Percentiles rank a stretch among this genome's conserved stretches.
Evolutionary conservation across 2,797 vertebrate genomes (phyloP).

Genomic region (Chanos chanos): DNA sequence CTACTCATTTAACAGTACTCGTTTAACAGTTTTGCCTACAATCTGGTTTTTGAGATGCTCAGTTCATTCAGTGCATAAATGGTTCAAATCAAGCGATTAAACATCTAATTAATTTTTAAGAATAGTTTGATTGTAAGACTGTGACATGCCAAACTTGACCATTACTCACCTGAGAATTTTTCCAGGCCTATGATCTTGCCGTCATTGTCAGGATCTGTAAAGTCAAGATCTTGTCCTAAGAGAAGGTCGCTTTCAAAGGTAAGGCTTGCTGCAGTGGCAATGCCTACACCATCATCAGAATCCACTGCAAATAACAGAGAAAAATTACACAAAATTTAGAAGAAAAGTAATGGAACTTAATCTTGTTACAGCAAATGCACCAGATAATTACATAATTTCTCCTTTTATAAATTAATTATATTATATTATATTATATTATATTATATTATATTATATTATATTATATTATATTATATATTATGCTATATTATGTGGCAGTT

Average conservation of each 20-base stretch:
- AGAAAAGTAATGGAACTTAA: too few species aligned
- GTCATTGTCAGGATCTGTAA: conserved; percentile 73
- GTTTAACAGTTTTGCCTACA: too few species aligned
- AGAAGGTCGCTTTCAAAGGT: conserved; percentile 81
- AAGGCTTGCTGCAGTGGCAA: conserved; percentile 74
- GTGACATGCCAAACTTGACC: neutral
- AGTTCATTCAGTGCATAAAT: too few species aligned
- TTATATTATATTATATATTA: too few species aligned
- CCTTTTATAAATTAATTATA: neutral
- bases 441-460: too few species aligned
- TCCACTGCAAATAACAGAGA: conserved; percentile 71
- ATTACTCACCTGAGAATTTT: conserved; percentile 77
- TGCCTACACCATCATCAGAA: conserved; percentile 77
- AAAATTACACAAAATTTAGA: too few species aligned
- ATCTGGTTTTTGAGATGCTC: too few species aligned
- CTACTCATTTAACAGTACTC: too few species aligned
- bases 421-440: neutral
- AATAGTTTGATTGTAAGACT: neutral
- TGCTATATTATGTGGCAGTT: too few species aligned
- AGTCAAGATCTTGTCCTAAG: conserved; percentile 81
- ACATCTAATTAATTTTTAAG: neutral
- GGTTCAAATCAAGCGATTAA: conserved; percentile 8
- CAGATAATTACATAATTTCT: too few species aligned
- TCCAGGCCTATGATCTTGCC: conserved; percentile 80
- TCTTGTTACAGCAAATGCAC: too few species aligned